Conservation (phyloP, 2,797 vertebrate species). For the Phrynocephalus vlangalii region DNA sequence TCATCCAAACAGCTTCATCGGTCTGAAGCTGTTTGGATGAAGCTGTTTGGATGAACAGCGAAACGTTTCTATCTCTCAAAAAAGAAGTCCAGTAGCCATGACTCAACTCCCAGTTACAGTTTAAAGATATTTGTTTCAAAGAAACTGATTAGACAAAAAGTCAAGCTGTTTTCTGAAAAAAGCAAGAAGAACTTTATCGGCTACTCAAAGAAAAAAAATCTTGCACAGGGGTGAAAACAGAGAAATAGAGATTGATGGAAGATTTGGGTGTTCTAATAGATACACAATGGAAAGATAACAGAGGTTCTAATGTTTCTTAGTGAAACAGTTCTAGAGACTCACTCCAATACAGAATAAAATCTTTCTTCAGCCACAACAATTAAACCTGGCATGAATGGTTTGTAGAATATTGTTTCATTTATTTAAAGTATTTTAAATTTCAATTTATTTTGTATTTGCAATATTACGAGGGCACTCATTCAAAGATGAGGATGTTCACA, state of each 20-base stretch:
- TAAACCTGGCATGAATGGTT: constrained; percentile 65
- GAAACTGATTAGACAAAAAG: neutral
- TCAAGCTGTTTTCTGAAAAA: neutral
- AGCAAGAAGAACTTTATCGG: neutral
- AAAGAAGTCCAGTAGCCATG: too few species aligned
- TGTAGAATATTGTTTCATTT: constrained; percentile 12
- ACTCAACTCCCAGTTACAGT: too few species aligned
- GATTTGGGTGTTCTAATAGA: constrained; percentile 83
- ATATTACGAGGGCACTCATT: too few species aligned
- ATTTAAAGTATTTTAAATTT: constrained; percentile 33
- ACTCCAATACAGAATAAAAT: constrained; percentile 83
- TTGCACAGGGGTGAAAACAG: neutral
- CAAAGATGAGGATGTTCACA: too few species aligned
- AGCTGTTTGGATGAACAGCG: too few species aligned
- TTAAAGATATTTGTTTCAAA: neutral
- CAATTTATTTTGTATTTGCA: constrained; percentile 40
- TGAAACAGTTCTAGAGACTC: constrained; percentile 70
- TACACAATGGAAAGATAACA: constrained; percentile 64
- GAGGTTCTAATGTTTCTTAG: constrained; percentile 38
- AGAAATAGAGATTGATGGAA: constrained; percentile 65
- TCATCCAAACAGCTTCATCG: too few species aligned
- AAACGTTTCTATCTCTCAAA: too few species aligned
- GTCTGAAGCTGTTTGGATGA: too few species aligned
- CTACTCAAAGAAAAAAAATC: neutral
- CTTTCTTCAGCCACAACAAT: constrained; percentile 76